Percentiles rank a stretch among this genome's conserved stretches.
Evolutionary conservation across 2,888 invertebrate genomes (phyloP).

Genomic region (Mythimna vitellina): DNA sequence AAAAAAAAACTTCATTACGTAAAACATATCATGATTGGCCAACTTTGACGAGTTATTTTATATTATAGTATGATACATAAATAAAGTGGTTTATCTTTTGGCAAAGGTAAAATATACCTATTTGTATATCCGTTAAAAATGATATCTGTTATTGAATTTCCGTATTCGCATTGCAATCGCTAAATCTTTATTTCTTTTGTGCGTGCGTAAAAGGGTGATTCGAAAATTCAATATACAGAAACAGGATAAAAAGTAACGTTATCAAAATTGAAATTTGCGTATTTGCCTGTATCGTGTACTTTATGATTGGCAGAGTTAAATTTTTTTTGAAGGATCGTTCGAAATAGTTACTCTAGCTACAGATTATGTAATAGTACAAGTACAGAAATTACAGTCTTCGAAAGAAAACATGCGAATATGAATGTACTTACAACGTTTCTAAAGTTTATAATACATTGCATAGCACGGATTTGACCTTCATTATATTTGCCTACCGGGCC

Average conservation of each 20-base stretch:
- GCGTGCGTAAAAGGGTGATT: conserved; percentile 40
- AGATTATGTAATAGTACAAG: too few species aligned
- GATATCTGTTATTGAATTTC: conserved; percentile 26
- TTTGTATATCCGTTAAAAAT: neutral
- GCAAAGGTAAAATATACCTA: neutral
- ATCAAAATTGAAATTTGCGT: neutral
- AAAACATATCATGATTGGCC: too few species aligned
- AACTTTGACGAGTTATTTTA: too few species aligned
- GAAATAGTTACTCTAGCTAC: too few species aligned
- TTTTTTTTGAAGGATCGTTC: neutral
- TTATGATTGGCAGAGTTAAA: neutral
- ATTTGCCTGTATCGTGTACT: neutral
- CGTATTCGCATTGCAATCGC: conserved; percentile 11
- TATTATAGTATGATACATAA: too few species aligned
- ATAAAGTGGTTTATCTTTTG: neutral
- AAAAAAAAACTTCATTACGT: too few species aligned
- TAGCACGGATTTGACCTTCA: too few species aligned
- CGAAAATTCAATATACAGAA: conserved; percentile 41
- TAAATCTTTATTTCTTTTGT: conserved; percentile 43
- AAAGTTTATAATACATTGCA: too few species aligned
- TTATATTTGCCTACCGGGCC: too few species aligned
- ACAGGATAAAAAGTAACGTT: conserved; percentile 7
- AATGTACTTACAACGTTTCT: too few species aligned
- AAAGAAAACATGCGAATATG: too few species aligned
- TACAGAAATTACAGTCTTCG: too few species aligned